These are phyloP conservation scores for Falcunculus frontatus DNA, from an alignment of 2,113 vertebrate species.

Conservation along the genomic window DNA sequence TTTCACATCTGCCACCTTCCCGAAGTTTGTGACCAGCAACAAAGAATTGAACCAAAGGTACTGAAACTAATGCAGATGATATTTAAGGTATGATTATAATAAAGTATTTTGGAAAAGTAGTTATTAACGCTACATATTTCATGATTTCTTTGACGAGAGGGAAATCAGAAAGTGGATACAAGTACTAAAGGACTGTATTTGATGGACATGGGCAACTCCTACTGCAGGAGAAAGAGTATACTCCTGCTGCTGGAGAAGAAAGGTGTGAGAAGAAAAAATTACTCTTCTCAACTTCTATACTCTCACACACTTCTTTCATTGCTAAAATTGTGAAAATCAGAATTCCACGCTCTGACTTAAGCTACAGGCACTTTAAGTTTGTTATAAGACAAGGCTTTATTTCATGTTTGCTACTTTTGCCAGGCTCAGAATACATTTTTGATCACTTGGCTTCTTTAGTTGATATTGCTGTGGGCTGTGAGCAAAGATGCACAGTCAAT, in stretches of 20 bases:
- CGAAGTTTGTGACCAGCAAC: not conserved
- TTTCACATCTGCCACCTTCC: not conserved
- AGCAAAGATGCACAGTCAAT: conserved; percentile 1
- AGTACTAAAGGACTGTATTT: not conserved
- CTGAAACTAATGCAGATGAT: not conserved
- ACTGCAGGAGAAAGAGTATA: not conserved
- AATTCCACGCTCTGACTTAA: not conserved
- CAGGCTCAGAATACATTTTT: not conserved
- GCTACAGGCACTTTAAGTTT: not conserved
- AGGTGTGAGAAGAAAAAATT: not conserved
- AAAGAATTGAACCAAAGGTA: not conserved
- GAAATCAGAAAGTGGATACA: not conserved
- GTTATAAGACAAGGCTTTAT: not conserved
- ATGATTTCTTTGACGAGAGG: not conserved
- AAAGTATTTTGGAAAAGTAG: not conserved
- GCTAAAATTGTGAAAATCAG: not conserved
- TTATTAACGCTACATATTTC: not conserved
- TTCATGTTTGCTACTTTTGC: not conserved
- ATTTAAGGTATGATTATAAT: not conserved
- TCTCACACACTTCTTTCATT: not conserved
- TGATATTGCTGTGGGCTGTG: not conserved
- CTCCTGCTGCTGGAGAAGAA: not conserved
- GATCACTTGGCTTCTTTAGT: not conserved
- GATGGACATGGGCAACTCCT: not conserved
- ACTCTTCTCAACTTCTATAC: not conserved